Evolutionary conservation across 2,113 vertebrate genomes (phyloP), one percentile per base, ranked within the genome.

Genomic region (Zootoca vivipara): DNA sequence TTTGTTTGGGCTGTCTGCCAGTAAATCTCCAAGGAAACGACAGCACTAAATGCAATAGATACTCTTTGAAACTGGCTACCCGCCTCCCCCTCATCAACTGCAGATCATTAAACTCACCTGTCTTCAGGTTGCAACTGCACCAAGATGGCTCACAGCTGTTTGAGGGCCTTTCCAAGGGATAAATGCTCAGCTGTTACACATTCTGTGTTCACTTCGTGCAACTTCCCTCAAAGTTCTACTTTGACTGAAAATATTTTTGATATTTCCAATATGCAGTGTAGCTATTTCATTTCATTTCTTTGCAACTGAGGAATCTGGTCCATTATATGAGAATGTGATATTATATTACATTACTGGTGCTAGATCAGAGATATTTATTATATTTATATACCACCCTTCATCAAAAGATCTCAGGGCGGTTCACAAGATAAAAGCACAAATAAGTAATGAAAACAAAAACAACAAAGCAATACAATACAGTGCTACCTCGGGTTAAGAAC

Each of bases 1-100:
- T 92, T 91, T 82, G 7, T 6, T 77, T 89, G 94, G 90, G 91
- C 94, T 90, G 70, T 58, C 77, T 87, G 83, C 92, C 92, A 93
- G 40, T 20, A 28, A 64, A 83, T 74, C 16, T 2, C 89, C 82
- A 40, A 72, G 89, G 91, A 94, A 93, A 90, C 90, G 82, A 89
- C 75, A 87, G 78, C 80, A 83, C 65, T 84, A 22, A 81, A 81
- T 86, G 38, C n/a, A 79, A 58, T 2, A 69, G 80, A 91, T 3
- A 13, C 15, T 74, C 1, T 67, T 40, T 79, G 5, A 91, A 89
- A 82, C 83, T 86, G 10, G 3, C 80, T 88, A n/a, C 30, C 13
- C 90, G 92, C 85, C 90, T 77, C 20, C 73, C 70, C 18, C 83
- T 85, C 88, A 87, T 86, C 70, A 77, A 2, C 0, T 89, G 33